Evolutionary conservation across 2,888 invertebrate genomes (phyloP), one percentile per base, ranked within the genome.

Genomic region (Drosophila mimetica): DNA sequence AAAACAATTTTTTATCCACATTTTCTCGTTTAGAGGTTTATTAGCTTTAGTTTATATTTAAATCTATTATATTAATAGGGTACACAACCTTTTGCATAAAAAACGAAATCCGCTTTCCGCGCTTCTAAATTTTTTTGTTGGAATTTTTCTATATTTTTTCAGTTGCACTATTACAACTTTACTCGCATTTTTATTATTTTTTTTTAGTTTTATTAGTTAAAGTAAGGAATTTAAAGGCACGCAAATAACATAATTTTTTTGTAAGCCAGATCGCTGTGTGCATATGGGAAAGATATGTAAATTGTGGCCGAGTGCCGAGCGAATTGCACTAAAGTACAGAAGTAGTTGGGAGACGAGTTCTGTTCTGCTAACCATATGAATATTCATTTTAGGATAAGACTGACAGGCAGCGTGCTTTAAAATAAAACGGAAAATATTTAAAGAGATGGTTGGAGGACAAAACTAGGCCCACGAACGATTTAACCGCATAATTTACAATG

Each of bases 401-500:
- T 2, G 25, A 47, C 16, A 48, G n/a, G n/a, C 8, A n/a, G 9
- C n/a, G n/a, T 22, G 13, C 34, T 37, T 63, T 64, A 50, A 64
- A 34, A n/a, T 30, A 2, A 18, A 54, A 18, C 8, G 13, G 9
- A 36, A 32, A 18, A 34, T 16, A 46, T 25, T 64, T 53, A 65
- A 65, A 64, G 46, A 25, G n/a, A 7, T 34, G 50, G 28, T 36
- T 46, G 7, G 48, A 47, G 71, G 42, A 46, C 48, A 37, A 20
- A 60, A 54, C 50, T 69, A 69, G 69, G 69, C 69, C 53, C 60
- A 60, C 74, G 74, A 74, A 75, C 86, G 79, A 88, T 86, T 86
- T 77, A 84, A 84, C 82, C 86, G 73, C 74, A 82, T 82, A 87
- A 88, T 88, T 88, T 82, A 84, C 79, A 86, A 84, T 79, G 84